Evolutionary conservation across 2,113 vertebrate species (phyloP).

Genomic region (Cyanoderma ruficeps): DNA sequence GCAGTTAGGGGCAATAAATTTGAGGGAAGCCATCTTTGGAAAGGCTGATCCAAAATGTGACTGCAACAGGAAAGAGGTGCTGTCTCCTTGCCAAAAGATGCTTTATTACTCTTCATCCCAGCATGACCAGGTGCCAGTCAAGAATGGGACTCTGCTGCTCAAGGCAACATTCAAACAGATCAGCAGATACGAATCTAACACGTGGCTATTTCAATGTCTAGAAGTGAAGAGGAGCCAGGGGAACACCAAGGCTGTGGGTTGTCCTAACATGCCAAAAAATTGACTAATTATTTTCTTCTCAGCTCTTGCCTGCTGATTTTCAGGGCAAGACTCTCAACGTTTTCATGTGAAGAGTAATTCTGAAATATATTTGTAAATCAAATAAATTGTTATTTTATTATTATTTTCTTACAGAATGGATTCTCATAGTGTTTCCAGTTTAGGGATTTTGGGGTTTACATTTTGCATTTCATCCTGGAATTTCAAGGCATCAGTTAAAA

Average conservation of each 20-base stretch:
- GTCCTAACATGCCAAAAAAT: not conserved
- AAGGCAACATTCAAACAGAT: not conserved
- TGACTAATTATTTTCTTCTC: not conserved
- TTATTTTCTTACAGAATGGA: not conserved
- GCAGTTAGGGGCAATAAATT: not conserved
- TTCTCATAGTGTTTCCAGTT: not conserved
- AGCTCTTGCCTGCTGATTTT: not conserved
- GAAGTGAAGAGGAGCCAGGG: not conserved
- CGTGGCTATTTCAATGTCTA: not conserved
- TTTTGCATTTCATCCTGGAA: not conserved
- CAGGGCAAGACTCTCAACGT: not conserved
- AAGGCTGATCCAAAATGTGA: not conserved
- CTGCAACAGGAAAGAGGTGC: not conserved
- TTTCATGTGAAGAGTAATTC: not conserved
- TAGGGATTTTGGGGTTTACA: not conserved
- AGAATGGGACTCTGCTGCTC: not conserved
- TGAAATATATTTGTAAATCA: not conserved
- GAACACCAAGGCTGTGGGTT: not conserved
- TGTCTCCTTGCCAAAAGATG: not conserved
- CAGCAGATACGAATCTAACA: not conserved
- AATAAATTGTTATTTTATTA: not conserved
- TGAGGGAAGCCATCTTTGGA: accelerated
- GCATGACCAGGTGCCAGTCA: not conserved
- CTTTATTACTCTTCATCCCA: not conserved
- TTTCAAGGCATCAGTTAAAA: not conserved